Evolutionary conservation across 2,797 vertebrate species (phyloP), one percentile per base, ranked within the genome.

Genomic region (Molossus molossus): DNA sequence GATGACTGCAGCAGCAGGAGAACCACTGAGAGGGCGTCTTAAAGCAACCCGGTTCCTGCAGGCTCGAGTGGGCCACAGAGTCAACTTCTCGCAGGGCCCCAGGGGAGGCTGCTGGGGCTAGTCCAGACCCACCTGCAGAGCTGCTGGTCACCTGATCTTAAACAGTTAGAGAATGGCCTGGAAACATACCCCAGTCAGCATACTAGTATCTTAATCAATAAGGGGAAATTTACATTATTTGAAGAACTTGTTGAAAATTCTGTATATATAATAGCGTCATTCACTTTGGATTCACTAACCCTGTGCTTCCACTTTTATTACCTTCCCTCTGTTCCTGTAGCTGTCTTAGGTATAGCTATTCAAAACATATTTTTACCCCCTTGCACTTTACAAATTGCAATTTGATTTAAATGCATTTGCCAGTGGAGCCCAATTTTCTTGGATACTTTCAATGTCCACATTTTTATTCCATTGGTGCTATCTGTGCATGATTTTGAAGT

Each of bases 381-480:
- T 64, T 95, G 76, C 64, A 87, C 86, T 96, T 96, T 33, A 97
- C 10, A 91, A 91, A 77, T n/a, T 64, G 64, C 37, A 92, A 81
- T 85, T 69, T 73, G 80, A 55, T 62, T 92, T 55, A 67, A 85
- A 94, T 25, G 69, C 15, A 90, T 87, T 72, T 95, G 88, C 77
- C 86, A 91, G 3, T 27, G 33, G 58, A 91, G 83, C 23, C n/a
- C 87, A 80, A 83, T 91, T 84, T 80, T 89, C 90, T 95, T 67
- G 45, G 23, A 33, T 84, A 90, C 55, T 88, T 94, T 85, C 88
- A 94, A 82, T 81, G 45, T 45, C 45, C 73, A 40, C 45, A 77
- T 83, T 90, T 94, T 96, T 57, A 93, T 67, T 79, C 29, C 58
- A 53, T 21, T 77, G 67, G 91, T 86, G 81, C 62, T 69, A 37